Evolutionary conservation across 2,888 invertebrate species (phyloP), one percentile per base, ranked within the genome.

Genomic region (Amitus sp.): DNA sequence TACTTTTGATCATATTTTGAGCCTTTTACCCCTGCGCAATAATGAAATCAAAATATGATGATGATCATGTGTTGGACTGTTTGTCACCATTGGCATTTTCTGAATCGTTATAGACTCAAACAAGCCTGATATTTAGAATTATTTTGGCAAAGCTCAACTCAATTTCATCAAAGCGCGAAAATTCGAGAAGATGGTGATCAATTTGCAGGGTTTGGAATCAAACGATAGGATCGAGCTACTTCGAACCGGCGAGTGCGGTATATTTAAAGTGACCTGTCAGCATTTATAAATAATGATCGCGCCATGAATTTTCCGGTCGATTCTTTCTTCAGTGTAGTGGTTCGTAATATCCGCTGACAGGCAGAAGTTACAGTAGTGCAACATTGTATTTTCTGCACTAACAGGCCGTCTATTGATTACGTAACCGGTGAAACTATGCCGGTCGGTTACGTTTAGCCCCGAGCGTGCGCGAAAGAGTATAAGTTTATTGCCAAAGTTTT

Each of bases 401-500:
- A 59, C 62, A 65, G 48, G 61, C 63, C 45, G 57, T 55, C 62
- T 60, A 57, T 66, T 53, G 55, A 66, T 76, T 76, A 76, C 77
- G 78, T 75, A 80, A 80, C 74, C 71, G 70, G 78, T 76, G 80
- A 79, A 79, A 80, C 79, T 78, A 78, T 78, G 72, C 75, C 72
- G 71, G 72, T 70, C 61, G 69, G 66, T 73, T 74, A 71, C 73
- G 71, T 72, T 74, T 70, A 70, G 70, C 67, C 66, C 67, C 69
- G 72, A 67, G 63, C 65, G 66, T 70, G 71, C 71, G 69, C 71
- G 71, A 68, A 73, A 73, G 73, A 73, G 74, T 74, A 76, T 80
- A 79, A 80, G 80, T 81, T 81, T 80, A 82, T 80, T 81, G 82
- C 82, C 82, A 82, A 82, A 80, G 80, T 79, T 81, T 82, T 81